Evolutionary conservation across 2,888 invertebrate species (phyloP), one percentile per base, ranked within the genome.

Genomic region (Acanthococcus lagerstroemiae): DNA sequence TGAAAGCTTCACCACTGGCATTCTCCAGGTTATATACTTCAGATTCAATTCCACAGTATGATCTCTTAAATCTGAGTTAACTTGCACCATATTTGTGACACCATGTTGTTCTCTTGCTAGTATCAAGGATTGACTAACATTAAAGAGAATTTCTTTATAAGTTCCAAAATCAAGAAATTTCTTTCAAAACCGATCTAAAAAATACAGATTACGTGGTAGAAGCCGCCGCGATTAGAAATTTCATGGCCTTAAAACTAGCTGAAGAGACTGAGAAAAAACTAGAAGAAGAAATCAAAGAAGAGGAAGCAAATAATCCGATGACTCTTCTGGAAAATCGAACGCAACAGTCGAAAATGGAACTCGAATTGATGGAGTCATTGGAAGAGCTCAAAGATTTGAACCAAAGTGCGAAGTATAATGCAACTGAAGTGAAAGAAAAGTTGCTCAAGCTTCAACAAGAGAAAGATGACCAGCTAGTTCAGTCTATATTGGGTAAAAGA

Each of bases 141-240:
- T n/a, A n/a, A n/a, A n/a, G n/a, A n/a, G n/a, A n/a, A n/a, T n/a
- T n/a, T n/a, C n/a, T n/a, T n/a, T n/a, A n/a, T n/a, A n/a, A n/a
- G n/a, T n/a, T n/a, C n/a, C n/a, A n/a, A n/a, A n/a, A n/a, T n/a
- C 95, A 96, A 77, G 99, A 99, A 79, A 99, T 99, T 75, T 95
- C 96, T 0, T 99, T 97, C 75, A 95, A 95, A 79, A 97, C 97
- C 0, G 97, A 99, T 75, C 93, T 97, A 0, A 87, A 88, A 76
- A 96, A 94, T 75, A 95, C 95, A 0, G 99, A 99, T 78, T 99
- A 99, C 76, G 90, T 93, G 74, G 89, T 96, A 69, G 99, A 99
- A 78, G 95, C 96, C 0, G 99, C 99, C 0, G 99, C 99, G 0
- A 97, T 96, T 0, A 81, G 99, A 65, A 95, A 99, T 78, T 99